Conservation (phyloP, 2,888 invertebrate species). For the Tricholauxania praeusta region DNA sequence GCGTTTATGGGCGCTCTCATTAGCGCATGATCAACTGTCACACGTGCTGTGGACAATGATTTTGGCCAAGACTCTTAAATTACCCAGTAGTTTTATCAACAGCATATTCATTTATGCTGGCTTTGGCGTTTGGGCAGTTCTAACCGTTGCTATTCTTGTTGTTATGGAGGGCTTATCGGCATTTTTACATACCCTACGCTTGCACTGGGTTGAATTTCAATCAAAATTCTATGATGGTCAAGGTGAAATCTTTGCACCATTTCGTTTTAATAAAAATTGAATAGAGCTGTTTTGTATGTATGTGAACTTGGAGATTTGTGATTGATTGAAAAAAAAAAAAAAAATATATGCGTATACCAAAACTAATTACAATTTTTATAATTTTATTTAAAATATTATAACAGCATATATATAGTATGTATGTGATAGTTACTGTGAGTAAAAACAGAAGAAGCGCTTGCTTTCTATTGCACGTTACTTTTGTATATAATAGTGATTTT, state of each 20-base stretch:
- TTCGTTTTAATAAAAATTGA: constrained; percentile 76
- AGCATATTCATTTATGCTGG: constrained; percentile 82
- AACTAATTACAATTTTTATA: no score
- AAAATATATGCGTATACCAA: background rate
- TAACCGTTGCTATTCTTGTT: constrained; percentile 94
- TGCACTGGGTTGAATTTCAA: constrained; percentile 99
- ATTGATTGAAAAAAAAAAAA: background rate
- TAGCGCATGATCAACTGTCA: constrained; percentile 94
- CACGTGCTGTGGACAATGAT: constrained; percentile 96
- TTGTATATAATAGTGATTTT: no score
- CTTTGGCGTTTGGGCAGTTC: constrained; percentile 90
- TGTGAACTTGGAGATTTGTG: background rate
- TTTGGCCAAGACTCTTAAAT: constrained; percentile 78
- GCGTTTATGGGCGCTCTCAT: constrained; percentile 96
- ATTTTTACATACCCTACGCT: constrained; percentile 96
- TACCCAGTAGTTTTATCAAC: constrained; percentile 68
- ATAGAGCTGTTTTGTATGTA: background rate
- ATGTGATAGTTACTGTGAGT: background rate
- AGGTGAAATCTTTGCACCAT: constrained; percentile 85
- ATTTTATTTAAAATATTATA: no score
- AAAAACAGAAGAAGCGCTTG: background rate
- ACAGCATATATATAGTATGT: background rate
- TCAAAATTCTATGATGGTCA: constrained; percentile 90
- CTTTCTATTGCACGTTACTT: no score
- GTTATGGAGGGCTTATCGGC: constrained; percentile 99